Evolutionary conservation across 2,888 invertebrate species (phyloP).

Genomic region (Adelphocoris suturalis): DNA sequence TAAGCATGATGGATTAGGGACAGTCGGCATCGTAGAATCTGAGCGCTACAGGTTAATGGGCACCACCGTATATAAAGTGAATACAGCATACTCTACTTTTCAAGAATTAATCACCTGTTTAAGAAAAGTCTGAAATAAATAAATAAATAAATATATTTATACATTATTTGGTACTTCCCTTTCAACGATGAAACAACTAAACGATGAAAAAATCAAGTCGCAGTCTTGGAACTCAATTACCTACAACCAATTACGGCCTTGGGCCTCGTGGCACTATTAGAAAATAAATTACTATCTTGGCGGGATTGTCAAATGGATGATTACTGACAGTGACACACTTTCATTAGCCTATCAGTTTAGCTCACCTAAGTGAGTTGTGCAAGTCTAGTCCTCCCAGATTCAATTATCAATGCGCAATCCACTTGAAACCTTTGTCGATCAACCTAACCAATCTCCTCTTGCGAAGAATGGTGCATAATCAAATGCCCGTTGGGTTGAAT

Average conservation of each 20-base stretch:
- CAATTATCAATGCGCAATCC: slow-evolving; percentile 24
- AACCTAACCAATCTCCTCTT: background rate
- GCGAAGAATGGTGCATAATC: background rate
- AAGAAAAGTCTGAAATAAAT: too few species aligned
- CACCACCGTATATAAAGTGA: too few species aligned
- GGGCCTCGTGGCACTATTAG: background rate
- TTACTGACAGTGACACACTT: slow-evolving; percentile 49
- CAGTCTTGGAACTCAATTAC: background rate
- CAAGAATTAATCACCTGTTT: too few species aligned
- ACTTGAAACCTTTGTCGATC: background rate
- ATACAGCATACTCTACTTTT: too few species aligned
- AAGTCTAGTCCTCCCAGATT: background rate
- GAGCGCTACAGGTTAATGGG: too few species aligned
- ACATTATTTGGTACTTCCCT: too few species aligned
- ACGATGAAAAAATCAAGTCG: too few species aligned
- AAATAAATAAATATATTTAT: too few species aligned
- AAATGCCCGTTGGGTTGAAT: background rate
- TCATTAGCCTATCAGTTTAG: slow-evolving; percentile 31
- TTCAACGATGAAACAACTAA: too few species aligned
- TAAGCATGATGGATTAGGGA: too few species aligned
- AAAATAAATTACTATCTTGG: background rate
- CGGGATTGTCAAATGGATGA: slow-evolving; percentile 16
- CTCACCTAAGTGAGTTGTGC: background rate
- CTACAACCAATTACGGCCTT: background rate
- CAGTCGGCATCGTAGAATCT: too few species aligned